phyloP scores from a whole-genome alignment of 2,888 invertebrate species.

The Julus scanicus region DNA sequence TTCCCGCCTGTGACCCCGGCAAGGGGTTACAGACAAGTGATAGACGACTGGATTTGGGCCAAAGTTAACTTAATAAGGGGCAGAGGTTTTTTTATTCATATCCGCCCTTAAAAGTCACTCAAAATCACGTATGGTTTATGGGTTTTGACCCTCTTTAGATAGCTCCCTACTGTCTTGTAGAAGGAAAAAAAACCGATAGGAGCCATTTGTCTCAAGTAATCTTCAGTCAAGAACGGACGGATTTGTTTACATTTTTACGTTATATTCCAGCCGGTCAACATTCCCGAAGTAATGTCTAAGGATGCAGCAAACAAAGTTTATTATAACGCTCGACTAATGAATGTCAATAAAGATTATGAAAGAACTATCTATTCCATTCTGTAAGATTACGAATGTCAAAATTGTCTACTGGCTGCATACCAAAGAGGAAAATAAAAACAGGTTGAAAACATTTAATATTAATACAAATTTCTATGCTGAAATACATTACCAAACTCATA shows the following conservation, averaged over 20 bases:
- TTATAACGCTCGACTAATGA: neutral
- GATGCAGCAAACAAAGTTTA: neutral
- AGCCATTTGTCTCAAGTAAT: neutral
- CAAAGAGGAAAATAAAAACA: neutral
- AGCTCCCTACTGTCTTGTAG: neutral
- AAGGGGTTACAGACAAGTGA: neutral
- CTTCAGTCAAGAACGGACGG: neutral
- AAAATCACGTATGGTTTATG: neutral
- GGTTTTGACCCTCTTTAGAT: neutral
- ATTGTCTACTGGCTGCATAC: neutral
- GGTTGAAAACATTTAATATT: neutral
- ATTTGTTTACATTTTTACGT: neutral
- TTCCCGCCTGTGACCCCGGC: neutral
- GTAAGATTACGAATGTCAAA: conserved; percentile 2
- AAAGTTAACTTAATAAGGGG: conserved; percentile 23
- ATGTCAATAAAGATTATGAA: conserved; percentile 21
- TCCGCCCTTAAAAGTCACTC: conserved; percentile 28
- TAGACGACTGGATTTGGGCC: conserved; percentile 23
- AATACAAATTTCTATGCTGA: too few species aligned
- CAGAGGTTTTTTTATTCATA: conserved; percentile 13
- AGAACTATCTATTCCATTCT: neutral
- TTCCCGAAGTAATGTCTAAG: neutral
- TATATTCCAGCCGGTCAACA: neutral
- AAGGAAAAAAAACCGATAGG: neutral
- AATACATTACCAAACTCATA: too few species aligned